phyloP scores from a whole-genome alignment of 1,140 invertebrate species.

The Drosophila guanche region DNA sequence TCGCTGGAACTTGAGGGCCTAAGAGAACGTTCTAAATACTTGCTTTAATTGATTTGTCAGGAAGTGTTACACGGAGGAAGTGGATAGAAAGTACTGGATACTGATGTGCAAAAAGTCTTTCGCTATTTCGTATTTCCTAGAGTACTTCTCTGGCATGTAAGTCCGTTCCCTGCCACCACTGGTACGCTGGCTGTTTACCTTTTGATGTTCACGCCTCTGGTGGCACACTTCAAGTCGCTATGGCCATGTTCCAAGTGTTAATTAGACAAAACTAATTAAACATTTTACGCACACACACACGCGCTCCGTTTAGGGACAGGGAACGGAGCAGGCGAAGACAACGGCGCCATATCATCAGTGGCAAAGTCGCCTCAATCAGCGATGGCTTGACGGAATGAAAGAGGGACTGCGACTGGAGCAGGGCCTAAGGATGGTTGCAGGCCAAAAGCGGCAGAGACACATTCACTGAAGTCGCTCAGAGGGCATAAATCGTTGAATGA shows the following conservation, averaged over 20 bases:
- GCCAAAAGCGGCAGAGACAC: slow-evolving; percentile 73
- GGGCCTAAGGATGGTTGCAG: slow-evolving; percentile 7
- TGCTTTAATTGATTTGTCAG: no score
- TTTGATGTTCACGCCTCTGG: slow-evolving; percentile 71
- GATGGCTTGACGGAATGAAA: no score
- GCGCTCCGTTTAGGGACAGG: slow-evolving; percentile 22
- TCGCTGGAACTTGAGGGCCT: no score
- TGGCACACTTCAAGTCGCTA: slow-evolving; percentile 67
- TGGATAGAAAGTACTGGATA: no score
- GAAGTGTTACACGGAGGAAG: no score
- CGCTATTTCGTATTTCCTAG: background rate
- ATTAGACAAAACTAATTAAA: slow-evolving; percentile 80
- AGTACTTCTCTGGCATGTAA: background rate
- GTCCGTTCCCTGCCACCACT: background rate
- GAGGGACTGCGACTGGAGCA: slow-evolving; percentile 6
- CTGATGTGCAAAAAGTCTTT: no score
- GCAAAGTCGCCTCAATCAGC: slow-evolving; percentile 37
- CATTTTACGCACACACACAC: slow-evolving; percentile 76
- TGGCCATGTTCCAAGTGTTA: slow-evolving; percentile 68
- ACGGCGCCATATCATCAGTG: slow-evolving; percentile 42
- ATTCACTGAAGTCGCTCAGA: slow-evolving; percentile 73
- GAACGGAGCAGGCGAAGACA: slow-evolving; percentile 6
- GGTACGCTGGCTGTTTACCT: no score
- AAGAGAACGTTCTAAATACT: no score
- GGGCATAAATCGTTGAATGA: slow-evolving; percentile 79